Percentiles rank a stretch among this genome's conserved stretches.
phyloP scores from a whole-genome alignment of 2,113 vertebrate species.

The Microcebus murinus region DNA sequence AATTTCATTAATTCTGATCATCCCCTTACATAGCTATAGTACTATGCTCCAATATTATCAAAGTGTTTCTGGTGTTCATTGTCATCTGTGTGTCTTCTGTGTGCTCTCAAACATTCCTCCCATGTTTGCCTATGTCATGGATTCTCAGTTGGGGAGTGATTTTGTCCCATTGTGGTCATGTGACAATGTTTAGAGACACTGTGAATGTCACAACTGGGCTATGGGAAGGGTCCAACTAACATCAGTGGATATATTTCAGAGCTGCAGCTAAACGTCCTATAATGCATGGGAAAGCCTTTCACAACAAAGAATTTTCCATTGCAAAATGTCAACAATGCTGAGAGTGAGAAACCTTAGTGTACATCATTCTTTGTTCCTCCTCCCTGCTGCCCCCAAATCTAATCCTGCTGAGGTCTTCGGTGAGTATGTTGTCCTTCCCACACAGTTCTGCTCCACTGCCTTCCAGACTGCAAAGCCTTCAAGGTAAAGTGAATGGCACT shows the following conservation, averaged over 20 bases:
- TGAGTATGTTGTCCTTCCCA: background rate
- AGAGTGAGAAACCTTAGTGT: background rate
- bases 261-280: background rate
- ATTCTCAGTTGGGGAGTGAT: background rate
- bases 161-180: background rate
- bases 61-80: background rate
- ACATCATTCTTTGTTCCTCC: background rate
- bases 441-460: background rate
- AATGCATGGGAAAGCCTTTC: background rate
- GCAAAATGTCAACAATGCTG: background rate
- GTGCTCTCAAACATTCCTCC: background rate
- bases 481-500: background rate
- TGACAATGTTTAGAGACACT: background rate
- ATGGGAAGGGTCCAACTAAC: background rate
- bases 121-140: background rate
- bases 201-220: background rate
- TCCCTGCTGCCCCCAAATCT: background rate
- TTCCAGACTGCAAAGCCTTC: background rate
- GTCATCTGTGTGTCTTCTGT: background rate
- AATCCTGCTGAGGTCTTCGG: background rate
- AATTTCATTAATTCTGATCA: background rate
- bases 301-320: background rate
- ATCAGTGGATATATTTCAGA: background rate
- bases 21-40: background rate
- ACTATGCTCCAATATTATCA: background rate